Evolutionary conservation across 2,113 vertebrate species (phyloP), one percentile per base, ranked within the genome.

Genomic region (Mesocricetus auratus): DNA sequence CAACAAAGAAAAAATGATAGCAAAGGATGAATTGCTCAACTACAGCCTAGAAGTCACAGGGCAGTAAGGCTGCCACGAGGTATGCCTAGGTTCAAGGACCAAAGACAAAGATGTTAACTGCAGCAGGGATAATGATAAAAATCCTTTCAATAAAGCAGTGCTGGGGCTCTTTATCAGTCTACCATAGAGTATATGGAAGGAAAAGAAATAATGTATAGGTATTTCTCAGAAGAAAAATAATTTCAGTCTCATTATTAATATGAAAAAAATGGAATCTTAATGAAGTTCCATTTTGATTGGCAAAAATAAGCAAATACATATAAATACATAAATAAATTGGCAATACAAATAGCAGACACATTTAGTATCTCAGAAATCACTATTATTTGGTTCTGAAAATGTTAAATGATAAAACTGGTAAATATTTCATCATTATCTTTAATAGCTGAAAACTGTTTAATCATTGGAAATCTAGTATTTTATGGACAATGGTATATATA

Each of bases 401-500:
- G 12, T 71, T 45, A 71, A 36, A 6, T 64, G 53, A 53, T 60
- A 24, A 29, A 81, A 36, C 11, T 73, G 9, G 21, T 33, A 60
- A 56, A n/a, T 0, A 50, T 33, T 5, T 77, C 24, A 47, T 15
- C 7, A 50, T 26, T n/a, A 26, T 26, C 3, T 68, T 74, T 4
- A 26, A 77, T 83, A 53, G 4, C 0, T 50, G 47, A 82, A 45
- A 24, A 68, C 7, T 5, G 0, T 1, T 29, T 33, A 26, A 0
- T 26, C 16, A 39, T 16, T n/a, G 31, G 79, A 10, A 39, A 42
- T 31, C 22, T 31, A 19, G 15, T 60, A 7, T 56, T 24, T 22
- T 15, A 69, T 8, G 0, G 0, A 64, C 31, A 3, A 22, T 0
- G 15, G 77, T 24, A 3, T n/a, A 81, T 26, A 13, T 3, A 36